Evolutionary conservation across 2,113 vertebrate genomes (phyloP), one percentile per base, ranked within the genome.

Genomic region (Pygoscelis adeliae): DNA sequence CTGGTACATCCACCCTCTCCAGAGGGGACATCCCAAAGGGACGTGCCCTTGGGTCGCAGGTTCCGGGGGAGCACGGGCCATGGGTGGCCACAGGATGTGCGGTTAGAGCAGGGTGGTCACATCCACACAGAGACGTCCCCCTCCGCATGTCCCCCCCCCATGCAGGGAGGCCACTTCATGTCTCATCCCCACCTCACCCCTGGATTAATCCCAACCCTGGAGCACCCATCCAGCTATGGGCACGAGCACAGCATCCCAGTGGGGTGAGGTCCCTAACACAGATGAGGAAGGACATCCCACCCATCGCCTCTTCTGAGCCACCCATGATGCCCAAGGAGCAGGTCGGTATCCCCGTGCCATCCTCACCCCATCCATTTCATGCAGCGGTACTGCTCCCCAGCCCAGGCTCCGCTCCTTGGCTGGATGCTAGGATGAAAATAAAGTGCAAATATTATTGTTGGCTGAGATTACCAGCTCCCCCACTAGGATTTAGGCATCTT

Each of bases 381-480:
- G 21, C 59, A 21, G 63, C 3, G 2, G 19, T 34, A 8, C 72
- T 6, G 13, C 55, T 89, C 36, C 7, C 29, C 1, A 0, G 63
- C 63, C 63, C 49, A 8, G 58, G 59, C n/a, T 72, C 59, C 0
- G 3, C 65, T 78, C 55, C 78, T 11, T 7, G 38, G 40, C 67
- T 92, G 50, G 63, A 23, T 67, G 62, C 46, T 58, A 8, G 42
- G 66, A 78, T 50, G 71, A 77, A 93, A 92, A 93, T 14, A 78
- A 84, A 96, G 96, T 29, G 69, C 80, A 96, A 92, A 95, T 93
- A 91, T 89, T 95, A 58, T 92, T 92, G 90, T 92, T 96, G 86
- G 92, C 86, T 95, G 80, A 91, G 83, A 83, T 84, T 50, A 69
- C 52, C 69, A 52, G 70, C 72, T 95, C 77, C 88, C 87, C 69